Evolutionary conservation across 2,797 vertebrate genomes (phyloP).

Genomic region (Cebuella pygmaea): DNA sequence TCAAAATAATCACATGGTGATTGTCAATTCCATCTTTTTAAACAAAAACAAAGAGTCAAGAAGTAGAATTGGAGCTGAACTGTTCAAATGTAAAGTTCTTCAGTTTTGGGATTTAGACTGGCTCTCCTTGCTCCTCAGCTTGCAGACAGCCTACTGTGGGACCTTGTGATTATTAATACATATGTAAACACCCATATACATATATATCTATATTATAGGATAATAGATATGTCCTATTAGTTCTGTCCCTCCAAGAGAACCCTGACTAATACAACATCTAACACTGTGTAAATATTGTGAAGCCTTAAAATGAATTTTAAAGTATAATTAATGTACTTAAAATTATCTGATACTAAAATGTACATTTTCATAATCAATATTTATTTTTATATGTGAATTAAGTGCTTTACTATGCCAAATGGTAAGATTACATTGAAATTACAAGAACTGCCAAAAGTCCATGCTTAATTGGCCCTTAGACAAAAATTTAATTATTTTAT

Average conservation of each 20-base stretch:
- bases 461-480: slow-evolving; percentile 72
- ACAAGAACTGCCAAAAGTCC: slow-evolving; percentile 66
- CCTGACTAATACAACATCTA: neutral
- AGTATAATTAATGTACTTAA: slow-evolving; percentile 40
- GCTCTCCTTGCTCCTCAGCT: neutral
- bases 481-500: slow-evolving; percentile 78
- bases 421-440: slow-evolving; percentile 70
- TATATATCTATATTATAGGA: too few species aligned
- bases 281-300: neutral
- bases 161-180: too few species aligned
- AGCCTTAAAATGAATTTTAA: slow-evolving; percentile 22
- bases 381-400: slow-evolving; percentile 67
- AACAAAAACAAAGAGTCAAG: neutral
- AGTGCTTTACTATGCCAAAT: slow-evolving; percentile 67
- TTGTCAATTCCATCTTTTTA: neutral
- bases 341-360: slow-evolving; percentile 31
- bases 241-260: neutral
- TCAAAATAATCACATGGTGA: neutral
- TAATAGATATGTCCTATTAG: too few species aligned
- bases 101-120: neutral
- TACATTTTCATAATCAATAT: slow-evolving; percentile 45
- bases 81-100: neutral
- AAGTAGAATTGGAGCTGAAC: neutral
- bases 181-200: too few species aligned
- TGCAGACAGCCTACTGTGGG: neutral